Conservation (phyloP, 2,888 invertebrate genomes). For the Polydrusus cervinus region DNA sequence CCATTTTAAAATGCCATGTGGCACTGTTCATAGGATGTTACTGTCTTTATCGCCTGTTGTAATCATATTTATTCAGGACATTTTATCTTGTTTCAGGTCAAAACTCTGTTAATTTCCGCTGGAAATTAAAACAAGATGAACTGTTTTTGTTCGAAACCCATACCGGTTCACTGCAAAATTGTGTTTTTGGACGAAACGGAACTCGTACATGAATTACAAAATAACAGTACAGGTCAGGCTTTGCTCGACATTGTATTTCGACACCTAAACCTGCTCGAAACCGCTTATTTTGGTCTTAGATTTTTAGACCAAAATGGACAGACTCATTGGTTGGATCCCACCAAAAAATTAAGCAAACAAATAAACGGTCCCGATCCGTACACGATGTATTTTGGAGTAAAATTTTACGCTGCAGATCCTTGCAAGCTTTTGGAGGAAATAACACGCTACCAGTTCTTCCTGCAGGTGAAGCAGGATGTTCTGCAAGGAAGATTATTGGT, state of each 20-base stretch:
- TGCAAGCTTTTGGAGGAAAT: slow-evolving; percentile 97
- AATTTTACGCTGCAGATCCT: slow-evolving; percentile 97
- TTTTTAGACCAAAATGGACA: slow-evolving; percentile 95
- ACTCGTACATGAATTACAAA: slow-evolving; percentile 91
- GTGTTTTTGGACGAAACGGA: slow-evolving; percentile 93
- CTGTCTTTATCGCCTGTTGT: slow-evolving; percentile 13
- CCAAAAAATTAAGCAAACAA: slow-evolving; percentile 91
- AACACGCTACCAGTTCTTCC: slow-evolving; percentile 97
- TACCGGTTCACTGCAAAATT: slow-evolving; percentile 80
- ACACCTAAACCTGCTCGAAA: slow-evolving; percentile 94
- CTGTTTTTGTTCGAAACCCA: slow-evolving; percentile 69
- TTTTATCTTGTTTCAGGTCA: slow-evolving; percentile 34
- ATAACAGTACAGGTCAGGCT: slow-evolving; percentile 91
- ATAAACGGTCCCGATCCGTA: slow-evolving; percentile 81
- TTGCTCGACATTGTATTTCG: slow-evolving; percentile 93
- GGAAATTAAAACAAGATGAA: slow-evolving; percentile 63
- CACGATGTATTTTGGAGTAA: slow-evolving; percentile 96
- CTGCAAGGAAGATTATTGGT: slow-evolving; percentile 94
- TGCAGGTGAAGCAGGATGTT: slow-evolving; percentile 97
- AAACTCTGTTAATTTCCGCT: slow-evolving; percentile 36
- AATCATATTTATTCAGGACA: slow-evolving; percentile 12
- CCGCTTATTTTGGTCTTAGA: slow-evolving; percentile 96
- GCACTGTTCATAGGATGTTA: too few species aligned
- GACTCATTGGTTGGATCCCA: slow-evolving; percentile 97
- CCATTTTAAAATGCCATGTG: too few species aligned